phyloP scores from a whole-genome alignment of 1,140 invertebrate species.

The Hydropsyche tenuis region DNA sequence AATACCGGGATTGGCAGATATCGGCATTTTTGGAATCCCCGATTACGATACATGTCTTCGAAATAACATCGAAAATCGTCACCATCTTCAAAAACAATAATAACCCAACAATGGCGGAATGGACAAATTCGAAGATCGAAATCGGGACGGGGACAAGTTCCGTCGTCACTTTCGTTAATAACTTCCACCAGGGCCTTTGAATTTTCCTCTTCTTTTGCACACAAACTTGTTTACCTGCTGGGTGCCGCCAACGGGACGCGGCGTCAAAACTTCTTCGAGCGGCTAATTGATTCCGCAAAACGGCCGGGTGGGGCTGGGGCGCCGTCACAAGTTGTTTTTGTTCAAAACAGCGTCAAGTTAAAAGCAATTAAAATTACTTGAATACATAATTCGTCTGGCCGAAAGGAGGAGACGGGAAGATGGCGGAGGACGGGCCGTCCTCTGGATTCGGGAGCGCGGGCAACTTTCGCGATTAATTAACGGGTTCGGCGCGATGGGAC shows the following conservation, averaged over 20 bases:
- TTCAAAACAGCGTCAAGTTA: conserved; percentile 47
- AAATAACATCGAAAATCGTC: no score
- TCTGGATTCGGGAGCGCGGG: no score
- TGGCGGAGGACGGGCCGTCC: no score
- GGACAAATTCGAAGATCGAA: no score
- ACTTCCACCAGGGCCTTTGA: conserved; percentile 26
- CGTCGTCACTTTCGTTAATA: conserved; percentile 18
- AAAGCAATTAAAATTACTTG: conserved; percentile 51
- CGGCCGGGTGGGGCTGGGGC: conserved; percentile 19
- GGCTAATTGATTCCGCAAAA: conserved; percentile 50
- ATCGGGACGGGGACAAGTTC: no score
- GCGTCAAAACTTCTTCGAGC: conserved; percentile 48
- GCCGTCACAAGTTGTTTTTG: conserved; percentile 49
- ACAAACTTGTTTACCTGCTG: conserved; percentile 48
- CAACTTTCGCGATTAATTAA: no score
- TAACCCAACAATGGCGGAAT: no score
- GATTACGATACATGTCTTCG: no score
- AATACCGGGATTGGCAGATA: no score
- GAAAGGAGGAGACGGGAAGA: conserved; percentile 2
- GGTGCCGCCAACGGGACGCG: conserved; percentile 35
- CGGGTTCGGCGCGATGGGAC: no score
- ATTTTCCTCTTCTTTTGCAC: conserved; percentile 36
- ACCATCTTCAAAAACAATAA: no score
- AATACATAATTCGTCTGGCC: conserved; percentile 47
- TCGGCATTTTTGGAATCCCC: no score